These are phyloP conservation scores for Macrochelys suwanniensis DNA, from an alignment of 2,797 vertebrate species.

Conservation along the genomic window DNA sequence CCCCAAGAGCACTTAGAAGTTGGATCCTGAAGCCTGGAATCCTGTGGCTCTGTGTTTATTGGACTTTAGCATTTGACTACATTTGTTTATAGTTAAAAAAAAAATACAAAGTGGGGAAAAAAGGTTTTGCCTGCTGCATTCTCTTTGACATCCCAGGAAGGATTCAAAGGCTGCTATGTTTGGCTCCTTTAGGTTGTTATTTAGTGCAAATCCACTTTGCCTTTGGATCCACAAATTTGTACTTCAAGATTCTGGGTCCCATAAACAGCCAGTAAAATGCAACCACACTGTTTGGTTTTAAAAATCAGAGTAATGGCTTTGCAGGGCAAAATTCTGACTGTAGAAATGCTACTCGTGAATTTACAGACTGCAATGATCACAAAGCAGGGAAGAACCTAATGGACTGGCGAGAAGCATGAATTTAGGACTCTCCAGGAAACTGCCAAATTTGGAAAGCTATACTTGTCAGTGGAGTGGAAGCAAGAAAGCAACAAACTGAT, in stretches of 20 bases:
- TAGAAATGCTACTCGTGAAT: not conserved
- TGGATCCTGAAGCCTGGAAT: rapidly evolving
- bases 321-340: slow-evolving; percentile 4
- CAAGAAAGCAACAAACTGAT: not conserved
- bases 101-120: not conserved
- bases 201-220: not conserved
- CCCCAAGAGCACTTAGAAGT: not conserved
- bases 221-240: not conserved
- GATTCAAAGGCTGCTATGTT: not conserved
- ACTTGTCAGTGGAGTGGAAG: not conserved
- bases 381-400: not conserved
- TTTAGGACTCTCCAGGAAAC: not conserved
- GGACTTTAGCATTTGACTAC: not conserved
- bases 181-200: not conserved
- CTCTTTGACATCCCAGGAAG: not conserved
- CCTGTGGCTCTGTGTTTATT: not conserved
- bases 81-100: not conserved
- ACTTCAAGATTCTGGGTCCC: not conserved
- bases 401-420: no score
- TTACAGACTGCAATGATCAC: not conserved
- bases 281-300: slow-evolving; percentile 20
- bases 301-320: slow-evolving; percentile 25
- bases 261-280: not conserved
- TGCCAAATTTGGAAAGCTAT: rapidly evolving
- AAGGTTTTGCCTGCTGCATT: not conserved